Evolutionary conservation across 2,888 invertebrate genomes (phyloP), one percentile per base, ranked within the genome.

Genomic region (Brenthis daphne): DNA sequence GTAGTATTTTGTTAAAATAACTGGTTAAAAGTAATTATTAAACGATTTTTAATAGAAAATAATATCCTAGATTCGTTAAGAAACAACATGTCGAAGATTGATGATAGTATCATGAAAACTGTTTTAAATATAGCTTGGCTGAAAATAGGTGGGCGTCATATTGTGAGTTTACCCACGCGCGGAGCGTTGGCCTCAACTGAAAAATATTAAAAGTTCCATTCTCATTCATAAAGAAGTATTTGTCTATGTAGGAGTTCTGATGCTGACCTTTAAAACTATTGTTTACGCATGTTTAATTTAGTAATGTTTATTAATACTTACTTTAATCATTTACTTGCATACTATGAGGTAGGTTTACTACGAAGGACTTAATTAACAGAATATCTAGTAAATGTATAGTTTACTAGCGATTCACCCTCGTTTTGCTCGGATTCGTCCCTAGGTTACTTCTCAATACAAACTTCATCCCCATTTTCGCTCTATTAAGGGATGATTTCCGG

Each of bases 101-200:
- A 71, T 71, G 43, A 57, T 48, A 66, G 50, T 68, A 58, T 64
- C 65, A 58, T 67, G 67, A 84, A 82, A 84, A 65, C 80, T 79
- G 80, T 76, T 80, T 82, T 84, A 85, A 80, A 84, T 85, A 82
- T 86, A 87, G 84, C 80, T 74, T 73, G 75, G 78, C 84, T 83
- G 80, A 86, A 88, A 88, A 88, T 88, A 88, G 86, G 88, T 89
- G 86, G 86, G 88, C 84, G 89, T 85, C 78, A 80, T 84, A 82
- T 79, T 80, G 80, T 82, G 80, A 60, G 60, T 50, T 60, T 83
- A 84, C 82, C 79, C 77, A 78, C 77, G 79, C 75, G 71, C 74
- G 79, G 88, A 85, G 83, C 89, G 85, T 83, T 80, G 89, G 80
- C 86, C 87, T 82, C 73, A 71, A 76, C 80, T 80, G 79, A 81